Base-by-base conservation (phyloP, 92 coral and sea anemone species). In the Epizoanthus stellaris region DNA sequence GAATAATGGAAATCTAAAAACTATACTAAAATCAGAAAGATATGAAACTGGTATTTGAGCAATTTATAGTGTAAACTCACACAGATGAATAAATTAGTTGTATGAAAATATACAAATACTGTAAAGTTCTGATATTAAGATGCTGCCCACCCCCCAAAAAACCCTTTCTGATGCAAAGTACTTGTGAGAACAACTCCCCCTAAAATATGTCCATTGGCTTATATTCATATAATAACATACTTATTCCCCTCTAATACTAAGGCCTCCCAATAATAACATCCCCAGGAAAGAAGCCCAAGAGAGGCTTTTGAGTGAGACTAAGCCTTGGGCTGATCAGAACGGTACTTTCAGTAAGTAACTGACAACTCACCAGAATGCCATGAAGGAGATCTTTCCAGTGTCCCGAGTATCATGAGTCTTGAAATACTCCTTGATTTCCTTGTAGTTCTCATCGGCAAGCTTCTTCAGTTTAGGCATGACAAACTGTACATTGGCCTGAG, bases 401-500 rank as follows among this genome's bases (percentile, higher is more conserved):
- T 89, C 81, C n/a, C 83, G 70, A 0, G 86, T 86, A 77, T 96
- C 99, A 69, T 82, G 70, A 62, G 71, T 70, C 43, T 75, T 89
- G 73, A 96, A 91, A 39, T 91, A 89, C 16, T 91, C 80, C 75
- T 95, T 93, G 80, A 94, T 88, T 64, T 76, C 91, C 79, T 96
- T 98, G 38, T 94, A 95, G 86, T 94, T 85, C 34, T 87, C 84
- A 45, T 96, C 99, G 0, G 96, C 89, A 56, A 96, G 86, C 30
- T 69, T 76, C 73, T 93, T 95, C 73, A 96, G 93, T 86, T 93
- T 94, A 3, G 98, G 98, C 23, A 96, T 91, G 47, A 96, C 91
- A 72, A 89, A 87, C 39, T 86, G 87, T 42, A 96, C 73, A 60
- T 96, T 96, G 39, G 99, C 99, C 75, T 96, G 98, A 15, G 90